These are phyloP conservation scores for Pseudotriccus pelzelni DNA, from an alignment of 2,797 vertebrate species.

Conservation along the genomic window DNA sequence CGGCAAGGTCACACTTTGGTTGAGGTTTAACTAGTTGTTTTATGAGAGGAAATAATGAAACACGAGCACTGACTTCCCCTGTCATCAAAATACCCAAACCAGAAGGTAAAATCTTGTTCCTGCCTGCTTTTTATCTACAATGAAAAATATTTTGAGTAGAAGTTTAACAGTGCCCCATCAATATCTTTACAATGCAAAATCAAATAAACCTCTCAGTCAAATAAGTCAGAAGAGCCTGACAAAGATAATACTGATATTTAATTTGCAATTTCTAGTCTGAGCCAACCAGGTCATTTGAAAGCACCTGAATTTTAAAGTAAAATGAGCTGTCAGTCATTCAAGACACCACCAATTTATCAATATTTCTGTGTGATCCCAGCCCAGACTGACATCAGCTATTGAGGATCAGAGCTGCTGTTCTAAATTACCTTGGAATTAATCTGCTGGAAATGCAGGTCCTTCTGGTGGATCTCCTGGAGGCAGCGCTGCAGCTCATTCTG, in stretches of 20 bases:
- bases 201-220: background rate
- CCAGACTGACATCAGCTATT: background rate
- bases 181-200: background rate
- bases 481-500: conserved; percentile 81
- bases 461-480: conserved; percentile 84
- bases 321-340: background rate
- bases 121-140: background rate
- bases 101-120: background rate
- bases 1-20: background rate
- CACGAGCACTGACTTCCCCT: background rate
- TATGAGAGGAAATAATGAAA: background rate
- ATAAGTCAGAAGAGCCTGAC: background rate
- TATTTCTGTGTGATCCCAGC: background rate
- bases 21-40: background rate
- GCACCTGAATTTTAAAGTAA: background rate
- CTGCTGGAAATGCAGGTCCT: conserved; percentile 83
- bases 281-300: background rate
- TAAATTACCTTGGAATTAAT: conserved; percentile 79
- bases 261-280: background rate
- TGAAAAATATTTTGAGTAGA: background rate
- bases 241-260: background rate
- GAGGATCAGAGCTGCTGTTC: background rate
- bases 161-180: background rate
- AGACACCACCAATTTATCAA: background rate
- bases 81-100: background rate